These are phyloP conservation scores for Leucopsar rothschildi DNA, from an alignment of 2,113 vertebrate genomes.

Conservation along the genomic window DNA sequence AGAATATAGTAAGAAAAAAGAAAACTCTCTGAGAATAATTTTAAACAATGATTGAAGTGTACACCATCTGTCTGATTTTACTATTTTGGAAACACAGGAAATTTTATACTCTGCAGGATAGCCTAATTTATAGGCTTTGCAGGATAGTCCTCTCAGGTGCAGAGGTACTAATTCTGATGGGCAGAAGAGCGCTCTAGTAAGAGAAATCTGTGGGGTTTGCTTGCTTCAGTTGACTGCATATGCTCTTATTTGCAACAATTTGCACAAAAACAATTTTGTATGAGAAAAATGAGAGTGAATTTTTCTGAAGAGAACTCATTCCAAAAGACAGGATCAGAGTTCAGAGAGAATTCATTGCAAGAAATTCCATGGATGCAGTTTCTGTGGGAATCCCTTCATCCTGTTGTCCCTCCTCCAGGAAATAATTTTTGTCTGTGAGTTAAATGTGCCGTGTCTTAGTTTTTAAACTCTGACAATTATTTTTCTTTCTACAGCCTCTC, in stretches of 20 bases:
- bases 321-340: neutral
- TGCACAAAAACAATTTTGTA: neutral
- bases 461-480: neutral
- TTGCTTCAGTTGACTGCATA: neutral
- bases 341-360: neutral
- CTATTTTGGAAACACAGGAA: neutral
- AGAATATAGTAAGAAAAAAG: neutral
- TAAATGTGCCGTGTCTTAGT: neutral
- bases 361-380: neutral
- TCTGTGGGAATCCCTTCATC: neutral
- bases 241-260: neutral
- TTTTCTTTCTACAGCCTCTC: neutral
- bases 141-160: neutral
- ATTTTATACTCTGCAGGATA: neutral
- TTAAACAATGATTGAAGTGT: neutral
- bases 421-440: neutral
- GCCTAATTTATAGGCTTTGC: neutral
- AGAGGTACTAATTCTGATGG: neutral
- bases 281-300: neutral
- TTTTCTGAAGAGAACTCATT: neutral
- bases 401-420: neutral
- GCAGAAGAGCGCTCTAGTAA: accelerated
- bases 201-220: neutral
- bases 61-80: neutral
- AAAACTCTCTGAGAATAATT: neutral